A percentile compares a stretch with the other conserved stretches of the same genome.
Evolutionary conservation across 1,140 invertebrate species (phyloP).

Genomic region (Zaprionus davidi): DNA sequence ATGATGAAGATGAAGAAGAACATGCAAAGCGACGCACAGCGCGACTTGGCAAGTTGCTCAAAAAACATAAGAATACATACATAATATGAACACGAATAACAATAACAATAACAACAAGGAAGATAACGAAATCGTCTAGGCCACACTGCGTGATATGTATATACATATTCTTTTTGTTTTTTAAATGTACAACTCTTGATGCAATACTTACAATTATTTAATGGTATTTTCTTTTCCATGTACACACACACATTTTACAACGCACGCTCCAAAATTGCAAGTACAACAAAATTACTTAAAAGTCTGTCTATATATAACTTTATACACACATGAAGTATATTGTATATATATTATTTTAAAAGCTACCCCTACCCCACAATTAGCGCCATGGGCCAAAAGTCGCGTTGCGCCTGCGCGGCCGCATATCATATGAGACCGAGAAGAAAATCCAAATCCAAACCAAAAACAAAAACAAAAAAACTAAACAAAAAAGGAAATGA

Average conservation of each 20-base stretch:
- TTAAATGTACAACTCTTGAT: conserved; percentile 51
- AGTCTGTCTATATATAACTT: conserved; percentile 65
- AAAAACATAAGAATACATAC: conserved; percentile 30
- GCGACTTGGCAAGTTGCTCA: conserved; percentile 68
- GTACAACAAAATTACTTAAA: conserved; percentile 70
- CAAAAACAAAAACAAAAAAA: conserved; percentile 12
- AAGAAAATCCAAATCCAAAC: conserved; percentile 24
- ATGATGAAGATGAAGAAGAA: conserved; percentile 24
- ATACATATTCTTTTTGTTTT: conserved; percentile 55
- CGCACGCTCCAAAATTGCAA: conserved; percentile 70
- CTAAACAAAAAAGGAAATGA: conserved; percentile 36
- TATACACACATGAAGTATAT: conserved; percentile 44
- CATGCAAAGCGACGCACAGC: conserved; percentile 66
- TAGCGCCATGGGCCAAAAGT: conserved; percentile 49
- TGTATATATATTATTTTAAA: conserved; percentile 49
- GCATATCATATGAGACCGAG: conserved; percentile 63
- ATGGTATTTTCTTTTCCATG: conserved; percentile 27
- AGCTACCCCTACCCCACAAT: conserved; percentile 29
- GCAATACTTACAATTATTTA: conserved; percentile 57
- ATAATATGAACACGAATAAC: conserved; percentile 35
- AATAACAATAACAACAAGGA: conserved; percentile 44
- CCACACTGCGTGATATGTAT: conserved; percentile 72
- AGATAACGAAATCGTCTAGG: conserved; percentile 58
- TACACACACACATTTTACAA: conserved; percentile 43
- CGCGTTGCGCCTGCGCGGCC: conserved; percentile 69